A percentile compares a stretch with the other conserved stretches of the same genome.
These are phyloP conservation scores for Phoxinus phoxinus DNA, from an alignment of 2,113 vertebrate species.

Conservation along the genomic window DNA sequence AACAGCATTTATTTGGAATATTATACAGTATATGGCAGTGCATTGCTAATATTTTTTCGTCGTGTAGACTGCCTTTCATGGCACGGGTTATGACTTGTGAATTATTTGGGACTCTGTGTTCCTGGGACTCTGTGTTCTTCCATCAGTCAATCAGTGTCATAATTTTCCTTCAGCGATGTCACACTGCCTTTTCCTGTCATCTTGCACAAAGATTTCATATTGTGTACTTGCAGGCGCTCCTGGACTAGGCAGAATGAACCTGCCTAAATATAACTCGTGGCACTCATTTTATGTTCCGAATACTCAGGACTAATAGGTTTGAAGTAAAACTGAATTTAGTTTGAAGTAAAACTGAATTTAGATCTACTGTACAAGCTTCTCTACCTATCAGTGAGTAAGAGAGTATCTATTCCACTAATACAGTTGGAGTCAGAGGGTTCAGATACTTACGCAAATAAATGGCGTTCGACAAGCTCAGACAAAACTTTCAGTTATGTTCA, in stretches of 20 bases:
- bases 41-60: no score
- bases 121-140: no score
- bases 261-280: neutral
- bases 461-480: constrained; percentile 15
- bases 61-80: no score
- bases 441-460: neutral
- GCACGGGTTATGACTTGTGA: no score
- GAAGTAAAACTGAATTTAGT: neutral
- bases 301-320: neutral
- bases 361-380: neutral
- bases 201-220: neutral
- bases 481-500: neutral
- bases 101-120: no score
- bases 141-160: no score
- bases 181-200: neutral
- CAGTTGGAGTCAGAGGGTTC: neutral
- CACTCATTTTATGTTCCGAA: neutral
- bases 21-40: no score
- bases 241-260: neutral
- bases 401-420: neutral
- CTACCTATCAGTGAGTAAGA: neutral
- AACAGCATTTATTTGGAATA: no score
- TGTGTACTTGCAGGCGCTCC: neutral
- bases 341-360: neutral
- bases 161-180: neutral